Evolutionary conservation across 1,140 invertebrate genomes (phyloP).

Genomic region (Drosophila sulfurigaster): DNA sequence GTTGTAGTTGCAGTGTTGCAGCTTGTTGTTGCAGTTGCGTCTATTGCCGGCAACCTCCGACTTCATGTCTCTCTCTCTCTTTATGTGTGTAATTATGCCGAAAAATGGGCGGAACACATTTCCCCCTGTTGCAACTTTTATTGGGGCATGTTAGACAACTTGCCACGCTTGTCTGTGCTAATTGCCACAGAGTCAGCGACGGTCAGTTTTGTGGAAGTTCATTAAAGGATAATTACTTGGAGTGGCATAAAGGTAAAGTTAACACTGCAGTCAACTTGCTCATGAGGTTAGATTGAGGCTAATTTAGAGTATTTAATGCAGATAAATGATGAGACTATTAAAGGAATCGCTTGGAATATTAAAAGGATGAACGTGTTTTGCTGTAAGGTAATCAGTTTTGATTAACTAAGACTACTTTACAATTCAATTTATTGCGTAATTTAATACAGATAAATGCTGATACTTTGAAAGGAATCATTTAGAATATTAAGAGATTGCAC

Average conservation of each 20-base stretch:
- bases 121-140: constrained; percentile 8
- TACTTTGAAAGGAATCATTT: too few species aligned
- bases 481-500: too few species aligned
- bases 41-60: background rate
- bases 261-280: background rate
- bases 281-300: too few species aligned
- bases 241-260: background rate
- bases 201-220: background rate
- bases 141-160: background rate
- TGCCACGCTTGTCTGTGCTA: background rate
- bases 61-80: background rate
- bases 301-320: too few species aligned
- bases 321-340: too few species aligned
- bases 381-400: too few species aligned
- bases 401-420: too few species aligned
- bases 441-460: too few species aligned
- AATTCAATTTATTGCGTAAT: too few species aligned
- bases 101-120: constrained; percentile 59
- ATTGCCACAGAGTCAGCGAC: background rate
- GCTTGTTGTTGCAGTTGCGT: background rate
- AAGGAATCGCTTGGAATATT: too few species aligned
- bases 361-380: too few species aligned
- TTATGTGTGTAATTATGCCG: constrained; percentile 59
- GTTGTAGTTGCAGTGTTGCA: constrained; percentile 8
- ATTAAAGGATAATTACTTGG: background rate